A percentile compares a stretch with the other conserved stretches of the same genome.
These are phyloP conservation scores for Beroe forskalii DNA, from an alignment of 37 sponge, comb jelly and placozoan species.

Conservation along the genomic window DNA sequence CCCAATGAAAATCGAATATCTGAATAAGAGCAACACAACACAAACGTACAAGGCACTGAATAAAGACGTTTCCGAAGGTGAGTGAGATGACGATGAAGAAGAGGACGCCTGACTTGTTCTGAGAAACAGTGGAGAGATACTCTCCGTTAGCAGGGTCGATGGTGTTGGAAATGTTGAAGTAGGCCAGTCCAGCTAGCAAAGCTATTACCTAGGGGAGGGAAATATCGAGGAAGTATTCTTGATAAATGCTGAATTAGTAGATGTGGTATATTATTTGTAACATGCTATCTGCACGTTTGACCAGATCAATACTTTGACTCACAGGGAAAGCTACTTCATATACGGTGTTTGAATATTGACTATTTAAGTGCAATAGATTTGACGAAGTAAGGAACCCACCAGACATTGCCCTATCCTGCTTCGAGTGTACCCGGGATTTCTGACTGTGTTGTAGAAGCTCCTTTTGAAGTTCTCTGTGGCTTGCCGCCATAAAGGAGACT, in stretches of 20 bases:
- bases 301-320: too few species aligned
- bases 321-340: too few species aligned
- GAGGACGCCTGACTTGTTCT: conserved; percentile 34
- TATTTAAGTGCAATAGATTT: too few species aligned
- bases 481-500: not conserved
- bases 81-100: conserved; percentile 28
- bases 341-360: too few species aligned
- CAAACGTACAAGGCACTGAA: conserved; percentile 15
- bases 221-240: not conserved
- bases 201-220: not conserved
- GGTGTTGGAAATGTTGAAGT: conserved; percentile 7
- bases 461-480: conserved; percentile 22
- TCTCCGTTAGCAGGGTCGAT: not conserved
- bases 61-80: conserved; percentile 60
- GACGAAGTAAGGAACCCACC: too few species aligned
- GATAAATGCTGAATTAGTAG: not conserved
- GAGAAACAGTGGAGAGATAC: not conserved
- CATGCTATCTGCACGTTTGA: not conserved
- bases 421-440: conserved; percentile 23
- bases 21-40: too few species aligned
- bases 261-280: not conserved
- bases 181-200: conserved; percentile 35
- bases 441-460: conserved; percentile 33
- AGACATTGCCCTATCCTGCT: not conserved
- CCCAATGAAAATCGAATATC: too few species aligned